phyloP scores from a whole-genome alignment of 2,797 vertebrate genomes.

The Galago senegalensis region DNA sequence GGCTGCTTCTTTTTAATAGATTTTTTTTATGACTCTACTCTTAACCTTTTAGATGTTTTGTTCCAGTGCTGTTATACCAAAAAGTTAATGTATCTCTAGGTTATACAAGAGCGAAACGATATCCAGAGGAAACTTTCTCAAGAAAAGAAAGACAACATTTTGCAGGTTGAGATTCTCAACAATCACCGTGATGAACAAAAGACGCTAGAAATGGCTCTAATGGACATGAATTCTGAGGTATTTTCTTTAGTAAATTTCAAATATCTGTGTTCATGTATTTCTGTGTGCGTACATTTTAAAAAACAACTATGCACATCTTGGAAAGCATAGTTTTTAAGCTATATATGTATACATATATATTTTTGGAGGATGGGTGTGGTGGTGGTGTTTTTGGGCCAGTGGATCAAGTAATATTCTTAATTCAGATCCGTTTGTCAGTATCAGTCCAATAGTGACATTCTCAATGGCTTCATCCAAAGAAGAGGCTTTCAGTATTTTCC shows the following conservation, averaged over 20 bases:
- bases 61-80: not conserved
- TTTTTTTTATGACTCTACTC: not conserved
- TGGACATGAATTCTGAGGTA: conserved; percentile 92
- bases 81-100: conserved; percentile 85
- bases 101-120: conserved; percentile 94
- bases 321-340: not conserved
- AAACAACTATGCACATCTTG: not conserved
- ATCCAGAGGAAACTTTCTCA: conserved; percentile 92
- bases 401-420: not conserved
- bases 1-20: not conserved
- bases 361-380: not conserved
- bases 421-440: not conserved
- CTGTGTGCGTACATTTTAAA: not conserved
- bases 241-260: conserved; percentile 46
- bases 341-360: not conserved
- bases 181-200: conserved; percentile 93
- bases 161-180: conserved; percentile 94
- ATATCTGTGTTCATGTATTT: not conserved
- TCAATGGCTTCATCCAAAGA: not conserved
- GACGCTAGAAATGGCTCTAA: conserved; percentile 91
- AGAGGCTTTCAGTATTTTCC: not conserved
- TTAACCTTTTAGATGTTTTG: not conserved
- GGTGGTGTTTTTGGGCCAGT: not conserved
- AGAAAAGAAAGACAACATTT: conserved; percentile 92
- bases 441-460: not conserved